phyloP scores from a whole-genome alignment of 2,888 invertebrate genomes.

The Eupithecia vulgata region DNA sequence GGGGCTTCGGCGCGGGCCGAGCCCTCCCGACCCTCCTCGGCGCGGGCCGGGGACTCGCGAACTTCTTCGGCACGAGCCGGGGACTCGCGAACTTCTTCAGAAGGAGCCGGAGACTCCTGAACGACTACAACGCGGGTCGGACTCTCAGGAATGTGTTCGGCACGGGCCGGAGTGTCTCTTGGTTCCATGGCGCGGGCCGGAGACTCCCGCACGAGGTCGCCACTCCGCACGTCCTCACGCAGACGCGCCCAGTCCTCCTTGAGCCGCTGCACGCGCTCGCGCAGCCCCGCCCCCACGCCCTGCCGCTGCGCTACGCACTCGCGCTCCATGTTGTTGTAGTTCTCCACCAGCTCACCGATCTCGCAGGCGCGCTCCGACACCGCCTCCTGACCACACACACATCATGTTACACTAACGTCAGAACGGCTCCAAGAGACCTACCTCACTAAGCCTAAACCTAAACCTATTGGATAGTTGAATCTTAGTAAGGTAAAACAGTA shows the following conservation, averaged over 20 bases:
- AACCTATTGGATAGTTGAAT: neutral
- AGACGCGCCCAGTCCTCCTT: slow-evolving; percentile 43
- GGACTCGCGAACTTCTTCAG: neutral
- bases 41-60: slow-evolving; percentile 6
- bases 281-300: slow-evolving; percentile 56
- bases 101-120: neutral
- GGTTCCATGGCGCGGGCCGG: neutral
- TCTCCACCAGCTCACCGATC: slow-evolving; percentile 85
- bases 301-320: slow-evolving; percentile 70
- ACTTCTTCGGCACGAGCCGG: neutral
- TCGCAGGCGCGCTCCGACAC: slow-evolving; percentile 84
- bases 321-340: slow-evolving; percentile 86
- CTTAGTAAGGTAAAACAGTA: neutral
- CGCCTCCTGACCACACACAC: slow-evolving; percentile 57
- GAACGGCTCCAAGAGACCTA: neutral
- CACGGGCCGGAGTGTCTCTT: slow-evolving; percentile 4
- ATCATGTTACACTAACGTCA: neutral
- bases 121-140: neutral
- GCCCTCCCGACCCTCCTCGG: neutral
- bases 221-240: slow-evolving; percentile 17
- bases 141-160: neutral
- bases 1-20: neutral
- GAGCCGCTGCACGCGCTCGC: slow-evolving; percentile 70
- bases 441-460: neutral
- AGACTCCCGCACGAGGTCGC: neutral